phyloP scores from a whole-genome alignment of 2,888 invertebrate species.

The Podabrus alpinus region DNA sequence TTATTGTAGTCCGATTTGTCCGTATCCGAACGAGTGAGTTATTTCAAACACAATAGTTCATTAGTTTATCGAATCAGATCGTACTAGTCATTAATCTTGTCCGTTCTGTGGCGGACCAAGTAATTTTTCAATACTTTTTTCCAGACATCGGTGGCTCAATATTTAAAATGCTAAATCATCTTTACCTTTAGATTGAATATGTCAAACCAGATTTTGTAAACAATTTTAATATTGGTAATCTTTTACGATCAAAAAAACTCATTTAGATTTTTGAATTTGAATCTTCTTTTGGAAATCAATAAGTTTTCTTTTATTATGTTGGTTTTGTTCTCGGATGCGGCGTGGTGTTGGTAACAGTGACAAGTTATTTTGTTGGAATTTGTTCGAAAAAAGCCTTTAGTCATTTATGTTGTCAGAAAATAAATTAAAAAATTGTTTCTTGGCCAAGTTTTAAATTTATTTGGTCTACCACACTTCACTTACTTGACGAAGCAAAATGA shows the following conservation, averaged over 20 bases:
- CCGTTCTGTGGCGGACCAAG: slow-evolving; percentile 29
- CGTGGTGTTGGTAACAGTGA: not conserved
- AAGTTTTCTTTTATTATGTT: not conserved
- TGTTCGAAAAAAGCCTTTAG: not conserved
- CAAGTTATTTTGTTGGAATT: not conserved
- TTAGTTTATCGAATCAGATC: slow-evolving; percentile 58
- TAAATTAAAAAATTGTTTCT: slow-evolving; percentile 17
- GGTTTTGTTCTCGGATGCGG: not conserved
- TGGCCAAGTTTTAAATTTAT: slow-evolving; percentile 9
- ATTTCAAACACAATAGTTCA: slow-evolving; percentile 57
- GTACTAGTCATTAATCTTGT: slow-evolving; percentile 54
- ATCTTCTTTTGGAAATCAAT: not conserved
- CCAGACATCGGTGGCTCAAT: slow-evolving; percentile 6
- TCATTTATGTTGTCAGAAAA: slow-evolving; percentile 17
- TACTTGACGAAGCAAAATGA: slow-evolving; percentile 8
- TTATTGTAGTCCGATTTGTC: slow-evolving; percentile 53
- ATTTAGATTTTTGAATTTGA: not conserved
- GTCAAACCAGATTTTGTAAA: slow-evolving; percentile 21
- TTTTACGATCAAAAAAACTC: not conserved
- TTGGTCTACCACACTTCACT: slow-evolving; percentile 13
- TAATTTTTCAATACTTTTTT: slow-evolving; percentile 5
- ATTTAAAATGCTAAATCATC: slow-evolving; percentile 16
- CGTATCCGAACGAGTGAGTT: slow-evolving; percentile 50
- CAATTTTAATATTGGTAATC: slow-evolving; percentile 2
- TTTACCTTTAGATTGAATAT: slow-evolving; percentile 16